phyloP scores from a whole-genome alignment of 2,113 vertebrate genomes.

The Rhegmatorhina hoffmannsi region DNA sequence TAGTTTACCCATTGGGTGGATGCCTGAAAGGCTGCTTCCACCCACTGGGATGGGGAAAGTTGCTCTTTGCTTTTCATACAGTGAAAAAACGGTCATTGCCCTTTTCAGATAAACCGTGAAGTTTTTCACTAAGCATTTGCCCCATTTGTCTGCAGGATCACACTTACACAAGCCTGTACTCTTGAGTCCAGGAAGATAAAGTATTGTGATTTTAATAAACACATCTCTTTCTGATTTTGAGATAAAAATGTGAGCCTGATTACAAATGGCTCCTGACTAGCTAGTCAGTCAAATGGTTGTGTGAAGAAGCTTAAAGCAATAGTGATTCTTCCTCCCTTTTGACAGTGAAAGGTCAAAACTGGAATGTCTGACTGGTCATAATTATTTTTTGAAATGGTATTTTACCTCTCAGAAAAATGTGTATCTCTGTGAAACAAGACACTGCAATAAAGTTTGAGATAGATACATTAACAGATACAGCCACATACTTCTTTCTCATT shows the following conservation, averaged over 20 bases:
- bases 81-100: background rate
- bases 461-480: background rate
- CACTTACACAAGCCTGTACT: background rate
- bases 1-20: background rate
- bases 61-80: background rate
- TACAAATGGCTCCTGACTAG: background rate
- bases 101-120: background rate
- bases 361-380: background rate
- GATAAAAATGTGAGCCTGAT: background rate
- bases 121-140: background rate
- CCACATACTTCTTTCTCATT: background rate
- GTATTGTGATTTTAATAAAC: background rate
- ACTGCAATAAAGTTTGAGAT: background rate
- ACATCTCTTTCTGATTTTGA: background rate
- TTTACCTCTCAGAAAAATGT: background rate
- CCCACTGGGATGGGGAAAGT: background rate
- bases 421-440: background rate
- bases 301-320: background rate
- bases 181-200: background rate
- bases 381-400: background rate
- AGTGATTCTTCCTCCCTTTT: background rate
- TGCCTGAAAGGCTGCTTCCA: conserved; percentile 26
- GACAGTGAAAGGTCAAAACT: background rate
- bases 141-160: background rate
- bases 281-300: background rate